Percentiles rank a stretch among this genome's conserved stretches.
These are phyloP conservation scores for Protonibea diacanthus DNA, from an alignment of 2,797 vertebrate genomes.

Conservation along the genomic window DNA sequence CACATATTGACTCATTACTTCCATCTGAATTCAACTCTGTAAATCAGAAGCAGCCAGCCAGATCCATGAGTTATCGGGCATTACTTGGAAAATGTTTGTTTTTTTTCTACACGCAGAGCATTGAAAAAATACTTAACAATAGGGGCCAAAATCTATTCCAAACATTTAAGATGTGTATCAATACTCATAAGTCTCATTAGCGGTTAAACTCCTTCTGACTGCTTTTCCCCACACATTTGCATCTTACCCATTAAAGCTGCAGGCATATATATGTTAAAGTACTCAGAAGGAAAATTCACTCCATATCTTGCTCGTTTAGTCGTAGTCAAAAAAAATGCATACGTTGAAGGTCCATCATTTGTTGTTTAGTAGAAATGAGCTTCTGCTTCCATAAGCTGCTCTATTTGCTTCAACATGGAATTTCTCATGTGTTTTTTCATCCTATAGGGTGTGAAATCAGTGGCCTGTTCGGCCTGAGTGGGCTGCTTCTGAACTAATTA, in stretches of 20 bases:
- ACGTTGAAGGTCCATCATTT: slow-evolving; percentile 18
- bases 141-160: slow-evolving; percentile 34
- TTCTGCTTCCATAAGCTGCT: no score
- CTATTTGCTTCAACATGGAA: not conserved
- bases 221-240: slow-evolving; percentile 45
- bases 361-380: not conserved
- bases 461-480: slow-evolving; percentile 28
- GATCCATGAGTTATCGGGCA: slow-evolving; percentile 33
- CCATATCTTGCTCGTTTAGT: slow-evolving; percentile 39
- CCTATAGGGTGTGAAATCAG: slow-evolving; percentile 27
- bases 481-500: slow-evolving; percentile 40
- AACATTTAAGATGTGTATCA: slow-evolving; percentile 35
- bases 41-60: slow-evolving; percentile 35
- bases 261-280: slow-evolving; percentile 39
- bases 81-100: slow-evolving; percentile 20
- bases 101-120: slow-evolving; percentile 9
- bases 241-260: slow-evolving; percentile 37
- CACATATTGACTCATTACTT: slow-evolving; percentile 52
- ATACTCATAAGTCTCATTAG: slow-evolving; percentile 57
- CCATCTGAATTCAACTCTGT: slow-evolving; percentile 34
- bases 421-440: not conserved
- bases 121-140: slow-evolving; percentile 35
- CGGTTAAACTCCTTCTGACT: slow-evolving; percentile 43
- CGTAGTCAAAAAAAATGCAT: slow-evolving; percentile 34
- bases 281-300: slow-evolving; percentile 5